Conservation (phyloP, 2,113 vertebrate species). For the Ptilorrhoa leucosticta region DNA sequence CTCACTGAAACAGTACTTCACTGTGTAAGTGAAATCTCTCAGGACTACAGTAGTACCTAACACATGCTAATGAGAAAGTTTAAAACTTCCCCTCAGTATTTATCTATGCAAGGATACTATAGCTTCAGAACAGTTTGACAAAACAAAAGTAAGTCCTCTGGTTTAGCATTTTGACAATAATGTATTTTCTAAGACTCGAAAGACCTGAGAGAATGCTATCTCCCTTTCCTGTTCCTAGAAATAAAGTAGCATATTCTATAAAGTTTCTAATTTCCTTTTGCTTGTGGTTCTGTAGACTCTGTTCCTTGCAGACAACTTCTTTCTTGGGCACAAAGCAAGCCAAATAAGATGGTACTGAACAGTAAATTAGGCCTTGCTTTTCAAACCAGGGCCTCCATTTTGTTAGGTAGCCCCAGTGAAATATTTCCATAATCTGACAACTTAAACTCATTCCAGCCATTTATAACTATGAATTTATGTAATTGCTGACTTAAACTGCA, state of each 20-base stretch:
- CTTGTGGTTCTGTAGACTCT: background rate
- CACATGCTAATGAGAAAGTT: slow-evolving; percentile 49
- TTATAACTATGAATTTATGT: background rate
- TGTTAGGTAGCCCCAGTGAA: background rate
- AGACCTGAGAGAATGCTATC: background rate
- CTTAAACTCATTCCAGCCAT: background rate
- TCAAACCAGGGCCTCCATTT: background rate
- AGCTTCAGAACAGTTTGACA: slow-evolving; percentile 24
- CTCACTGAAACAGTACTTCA: slow-evolving; percentile 34
- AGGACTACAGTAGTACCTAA: background rate
- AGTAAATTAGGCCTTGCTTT: background rate
- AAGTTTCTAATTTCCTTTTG: slow-evolving; percentile 14
- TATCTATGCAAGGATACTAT: slow-evolving; percentile 9
- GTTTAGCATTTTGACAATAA: slow-evolving; percentile 17
- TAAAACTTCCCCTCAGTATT: slow-evolving; percentile 31
- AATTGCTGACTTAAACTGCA: background rate
- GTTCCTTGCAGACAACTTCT: background rate
- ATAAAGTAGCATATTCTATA: slow-evolving; percentile 3
- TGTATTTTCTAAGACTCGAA: background rate
- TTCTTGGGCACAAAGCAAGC: background rate
- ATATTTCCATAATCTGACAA: background rate
- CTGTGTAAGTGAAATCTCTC: slow-evolving; percentile 35
- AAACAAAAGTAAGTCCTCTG: background rate
- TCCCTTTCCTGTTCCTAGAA: background rate
- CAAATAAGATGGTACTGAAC: background rate